These are phyloP conservation scores for Dinoponera quadriceps DNA, from an alignment of 1,140 invertebrate genomes.

Conservation along the genomic window DNA sequence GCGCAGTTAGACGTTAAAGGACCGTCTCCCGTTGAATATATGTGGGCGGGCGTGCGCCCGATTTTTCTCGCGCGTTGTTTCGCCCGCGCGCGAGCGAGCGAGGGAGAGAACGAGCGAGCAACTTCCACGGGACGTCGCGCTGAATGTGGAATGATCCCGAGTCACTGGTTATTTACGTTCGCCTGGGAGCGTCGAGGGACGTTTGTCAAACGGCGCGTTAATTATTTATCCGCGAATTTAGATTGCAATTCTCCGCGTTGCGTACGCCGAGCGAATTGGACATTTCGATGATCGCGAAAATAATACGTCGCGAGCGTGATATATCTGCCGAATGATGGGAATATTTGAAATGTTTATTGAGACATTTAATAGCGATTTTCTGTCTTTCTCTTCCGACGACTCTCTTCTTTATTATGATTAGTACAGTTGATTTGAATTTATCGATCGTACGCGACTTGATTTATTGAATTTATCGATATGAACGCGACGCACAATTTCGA, in stretches of 20 bases:
- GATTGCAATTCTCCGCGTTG: background rate
- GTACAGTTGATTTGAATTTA: too few species aligned
- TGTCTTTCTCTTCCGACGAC: too few species aligned
- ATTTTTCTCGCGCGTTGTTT: slow-evolving; percentile 57
- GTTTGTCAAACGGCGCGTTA: slow-evolving; percentile 27
- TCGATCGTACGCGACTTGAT: too few species aligned
- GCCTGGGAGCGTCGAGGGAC: background rate
- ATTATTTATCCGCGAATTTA: slow-evolving; percentile 29
- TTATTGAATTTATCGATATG: too few species aligned
- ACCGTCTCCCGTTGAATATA: slow-evolving; percentile 36
- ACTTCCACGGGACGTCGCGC: slow-evolving; percentile 27
- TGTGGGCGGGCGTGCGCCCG: slow-evolving; percentile 39
- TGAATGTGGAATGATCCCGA: slow-evolving; percentile 51
- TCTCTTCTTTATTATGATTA: too few species aligned
- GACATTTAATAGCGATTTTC: too few species aligned
- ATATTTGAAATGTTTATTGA: background rate
- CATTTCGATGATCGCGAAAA: background rate
- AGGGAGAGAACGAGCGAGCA: too few species aligned
- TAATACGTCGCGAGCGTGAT: too few species aligned
- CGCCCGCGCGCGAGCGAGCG: slow-evolving; percentile 9
- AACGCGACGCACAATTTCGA: background rate
- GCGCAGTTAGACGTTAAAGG: slow-evolving; percentile 61
- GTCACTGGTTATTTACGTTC: slow-evolving; percentile 36
- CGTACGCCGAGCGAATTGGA: too few species aligned
- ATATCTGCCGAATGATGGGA: background rate